These are phyloP conservation scores for Sarcophaga rosellei DNA, from an alignment of 2,888 invertebrate species.

Conservation along the genomic window DNA sequence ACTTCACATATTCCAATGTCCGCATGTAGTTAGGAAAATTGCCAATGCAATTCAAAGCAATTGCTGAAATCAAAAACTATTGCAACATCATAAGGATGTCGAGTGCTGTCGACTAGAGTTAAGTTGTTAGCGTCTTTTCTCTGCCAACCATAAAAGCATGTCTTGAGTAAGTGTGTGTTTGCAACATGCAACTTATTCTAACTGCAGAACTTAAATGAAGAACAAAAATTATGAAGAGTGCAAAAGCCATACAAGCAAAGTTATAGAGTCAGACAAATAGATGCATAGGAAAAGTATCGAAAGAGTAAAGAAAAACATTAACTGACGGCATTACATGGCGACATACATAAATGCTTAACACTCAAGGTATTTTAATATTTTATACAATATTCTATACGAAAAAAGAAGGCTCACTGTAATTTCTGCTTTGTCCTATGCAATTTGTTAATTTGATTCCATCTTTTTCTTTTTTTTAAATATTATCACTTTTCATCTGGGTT, in stretches of 20 bases:
- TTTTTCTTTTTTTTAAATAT: conserved; percentile 6
- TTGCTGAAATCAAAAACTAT: conserved; percentile 56
- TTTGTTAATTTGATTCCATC: not conserved
- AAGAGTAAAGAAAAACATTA: not conserved
- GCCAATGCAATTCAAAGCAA: conserved; percentile 66
- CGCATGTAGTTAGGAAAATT: conserved; percentile 66
- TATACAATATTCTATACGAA: not conserved
- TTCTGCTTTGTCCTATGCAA: too few species aligned
- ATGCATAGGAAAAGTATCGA: not conserved
- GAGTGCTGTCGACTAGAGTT: not conserved
- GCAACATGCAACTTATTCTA: conserved; percentile 57
- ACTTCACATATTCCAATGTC: conserved; percentile 63
- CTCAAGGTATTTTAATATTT: conserved; percentile 1
- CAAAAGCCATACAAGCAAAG: conserved; percentile 13
- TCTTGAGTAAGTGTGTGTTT: conserved; percentile 6
- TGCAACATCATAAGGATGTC: conserved; percentile 33
- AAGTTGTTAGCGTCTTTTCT: conserved; percentile 2
- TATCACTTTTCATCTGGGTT: not conserved
- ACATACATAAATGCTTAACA: conserved; percentile 13
- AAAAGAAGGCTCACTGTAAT: not conserved
- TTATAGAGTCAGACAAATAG: conserved; percentile 37
- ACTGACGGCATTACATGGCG: conserved; percentile 17
- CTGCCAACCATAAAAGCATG: not conserved
- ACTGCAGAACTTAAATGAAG: conserved; percentile 9
- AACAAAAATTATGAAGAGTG: conserved; percentile 27